phyloP scores from a whole-genome alignment of 92 coral and sea anemone genomes.

The Siderastrea radians region DNA sequence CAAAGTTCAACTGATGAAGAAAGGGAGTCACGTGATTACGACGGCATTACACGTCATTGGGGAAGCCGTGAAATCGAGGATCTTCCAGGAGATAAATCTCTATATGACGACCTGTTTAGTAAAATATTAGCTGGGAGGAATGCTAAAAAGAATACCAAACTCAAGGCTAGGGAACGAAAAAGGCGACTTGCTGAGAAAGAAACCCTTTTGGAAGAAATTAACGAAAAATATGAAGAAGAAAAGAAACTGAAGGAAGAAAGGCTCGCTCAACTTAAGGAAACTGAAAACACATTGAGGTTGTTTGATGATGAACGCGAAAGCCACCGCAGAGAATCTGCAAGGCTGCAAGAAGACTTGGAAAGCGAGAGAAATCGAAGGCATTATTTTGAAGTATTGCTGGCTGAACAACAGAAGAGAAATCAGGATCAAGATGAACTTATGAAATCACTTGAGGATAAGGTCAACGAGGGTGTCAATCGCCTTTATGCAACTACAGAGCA shows the following conservation, averaged over 20 bases:
- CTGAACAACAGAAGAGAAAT: slow-evolving; percentile 67
- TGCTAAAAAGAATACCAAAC: slow-evolving; percentile 20
- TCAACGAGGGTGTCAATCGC: slow-evolving; percentile 40
- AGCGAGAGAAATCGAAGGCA: slow-evolving; percentile 38
- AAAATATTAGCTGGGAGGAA: slow-evolving; percentile 36
- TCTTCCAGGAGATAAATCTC: background rate
- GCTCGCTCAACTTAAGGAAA: slow-evolving; percentile 16
- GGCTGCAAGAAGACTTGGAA: slow-evolving; percentile 55
- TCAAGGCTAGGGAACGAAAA: slow-evolving; percentile 38
- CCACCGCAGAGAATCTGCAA: slow-evolving; percentile 5
- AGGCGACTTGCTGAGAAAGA: slow-evolving; percentile 39
- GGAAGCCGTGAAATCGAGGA: background rate
- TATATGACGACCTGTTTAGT: slow-evolving; percentile 25
- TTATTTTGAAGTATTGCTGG: slow-evolving; percentile 38
- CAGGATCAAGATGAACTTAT: slow-evolving; percentile 71
- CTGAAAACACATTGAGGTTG: slow-evolving; percentile 2
- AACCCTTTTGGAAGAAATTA: slow-evolving; percentile 10
- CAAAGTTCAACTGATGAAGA: slow-evolving; percentile 54
- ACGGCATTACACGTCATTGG: background rate
- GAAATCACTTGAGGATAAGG: slow-evolving; percentile 56
- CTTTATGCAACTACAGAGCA: slow-evolving; percentile 66
- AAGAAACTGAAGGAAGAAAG: slow-evolving; percentile 31
- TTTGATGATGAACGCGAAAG: slow-evolving; percentile 1
- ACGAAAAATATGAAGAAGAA: slow-evolving; percentile 18
- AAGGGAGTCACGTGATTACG: slow-evolving; percentile 9